These are phyloP conservation scores for Mirza zaza DNA, from an alignment of 2,113 vertebrate genomes.

Conservation along the genomic window DNA sequence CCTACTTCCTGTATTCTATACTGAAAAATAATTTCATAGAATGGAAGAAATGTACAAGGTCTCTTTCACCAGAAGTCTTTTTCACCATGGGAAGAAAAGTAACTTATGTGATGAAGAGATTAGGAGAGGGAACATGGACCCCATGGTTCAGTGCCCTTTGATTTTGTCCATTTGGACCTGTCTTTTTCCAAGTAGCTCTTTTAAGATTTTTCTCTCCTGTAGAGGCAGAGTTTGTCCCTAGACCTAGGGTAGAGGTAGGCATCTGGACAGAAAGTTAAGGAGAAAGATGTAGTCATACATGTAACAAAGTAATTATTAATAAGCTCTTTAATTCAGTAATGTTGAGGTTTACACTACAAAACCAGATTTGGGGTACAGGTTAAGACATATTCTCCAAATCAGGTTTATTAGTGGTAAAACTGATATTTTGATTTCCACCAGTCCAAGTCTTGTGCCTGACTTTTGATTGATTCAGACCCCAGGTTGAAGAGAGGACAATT, in stretches of 20 bases:
- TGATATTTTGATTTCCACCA: neutral
- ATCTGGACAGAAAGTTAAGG: neutral
- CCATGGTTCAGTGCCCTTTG: neutral
- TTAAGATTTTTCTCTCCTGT: too few relatives aligned
- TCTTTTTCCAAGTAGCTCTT: neutral
- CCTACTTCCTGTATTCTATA: neutral
- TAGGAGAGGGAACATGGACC: neutral
- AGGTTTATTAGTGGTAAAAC: neutral
- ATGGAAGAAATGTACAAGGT: neutral
- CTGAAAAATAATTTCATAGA: neutral
- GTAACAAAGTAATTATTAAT: neutral
- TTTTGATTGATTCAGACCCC: neutral
- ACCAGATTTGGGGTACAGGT: neutral
- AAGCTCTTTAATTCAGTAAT: neutral
- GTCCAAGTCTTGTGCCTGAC: neutral
- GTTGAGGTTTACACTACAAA: neutral
- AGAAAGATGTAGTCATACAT: neutral
- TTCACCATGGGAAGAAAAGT: neutral
- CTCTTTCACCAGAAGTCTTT: neutral
- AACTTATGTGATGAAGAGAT: neutral
- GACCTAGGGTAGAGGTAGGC: accelerated
- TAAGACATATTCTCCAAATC: neutral
- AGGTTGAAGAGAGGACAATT: neutral
- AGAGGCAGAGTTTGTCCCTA: neutral
- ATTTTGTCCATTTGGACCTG: neutral